Evolutionary conservation across 1,140 invertebrate genomes (phyloP).

Genomic region (Euwallacea similis): DNA sequence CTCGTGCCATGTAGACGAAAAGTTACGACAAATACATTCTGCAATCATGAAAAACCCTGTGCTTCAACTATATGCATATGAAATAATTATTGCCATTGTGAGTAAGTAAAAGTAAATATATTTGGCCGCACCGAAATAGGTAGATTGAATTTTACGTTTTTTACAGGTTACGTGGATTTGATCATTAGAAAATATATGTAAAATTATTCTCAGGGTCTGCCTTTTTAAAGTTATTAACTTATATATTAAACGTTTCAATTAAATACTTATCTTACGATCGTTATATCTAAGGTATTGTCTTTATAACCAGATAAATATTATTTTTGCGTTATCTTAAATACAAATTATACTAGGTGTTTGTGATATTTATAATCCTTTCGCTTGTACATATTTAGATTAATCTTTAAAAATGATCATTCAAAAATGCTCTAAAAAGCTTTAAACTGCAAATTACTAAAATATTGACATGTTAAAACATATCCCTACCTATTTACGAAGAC

Average conservation of each 20-base stretch:
- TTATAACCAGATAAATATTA: conserved; percentile 50
- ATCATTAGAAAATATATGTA: not conserved
- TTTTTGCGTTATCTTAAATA: not conserved
- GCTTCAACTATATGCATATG: not conserved
- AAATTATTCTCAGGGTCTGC: conserved; percentile 16
- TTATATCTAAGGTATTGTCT: conserved; percentile 54
- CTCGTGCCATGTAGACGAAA: not conserved
- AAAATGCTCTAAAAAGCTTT: conserved; percentile 11
- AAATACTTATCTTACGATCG: conserved; percentile 47
- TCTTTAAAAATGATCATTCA: not conserved
- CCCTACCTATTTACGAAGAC: not conserved
- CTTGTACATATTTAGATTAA: no score
- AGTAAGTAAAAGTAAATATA: no score
- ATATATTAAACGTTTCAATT: conserved; percentile 46
- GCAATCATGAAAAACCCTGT: not conserved
- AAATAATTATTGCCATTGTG: not conserved
- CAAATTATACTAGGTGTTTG: conserved; percentile 22
- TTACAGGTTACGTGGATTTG: conserved; percentile 2
- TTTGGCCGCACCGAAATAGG: no score
- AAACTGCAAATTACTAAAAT: conserved; percentile 3
- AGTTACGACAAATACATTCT: not conserved
- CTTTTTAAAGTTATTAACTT: conserved; percentile 27
- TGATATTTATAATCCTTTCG: not conserved
- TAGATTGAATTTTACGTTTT: not conserved
- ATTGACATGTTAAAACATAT: not conserved